These are phyloP conservation scores for Ectropis crepuscularia DNA, from an alignment of 2,888 invertebrate genomes.

Conservation along the genomic window DNA sequence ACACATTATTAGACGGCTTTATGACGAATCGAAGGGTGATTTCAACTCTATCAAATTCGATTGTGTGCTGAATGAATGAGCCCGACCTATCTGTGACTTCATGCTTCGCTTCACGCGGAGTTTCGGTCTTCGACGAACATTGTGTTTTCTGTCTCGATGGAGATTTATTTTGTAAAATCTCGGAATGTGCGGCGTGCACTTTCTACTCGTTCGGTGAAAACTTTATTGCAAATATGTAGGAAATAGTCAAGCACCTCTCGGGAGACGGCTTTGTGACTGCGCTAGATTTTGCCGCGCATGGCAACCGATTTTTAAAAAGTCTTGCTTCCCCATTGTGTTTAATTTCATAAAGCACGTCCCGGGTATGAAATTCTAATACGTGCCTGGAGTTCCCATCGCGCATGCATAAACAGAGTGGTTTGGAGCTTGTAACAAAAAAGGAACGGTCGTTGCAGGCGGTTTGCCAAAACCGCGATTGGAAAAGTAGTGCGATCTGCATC, in stretches of 20 bases:
- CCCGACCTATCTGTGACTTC: slow-evolving; percentile 59
- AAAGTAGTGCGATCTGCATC: slow-evolving; percentile 34
- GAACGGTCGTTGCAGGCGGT: slow-evolving; percentile 31
- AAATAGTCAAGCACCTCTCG: slow-evolving; percentile 36
- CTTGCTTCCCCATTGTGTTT: slow-evolving; percentile 23
- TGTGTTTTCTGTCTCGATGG: slow-evolving; percentile 43
- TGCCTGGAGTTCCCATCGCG: slow-evolving; percentile 25
- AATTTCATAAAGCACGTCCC: slow-evolving; percentile 28
- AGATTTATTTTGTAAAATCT: slow-evolving; percentile 52
- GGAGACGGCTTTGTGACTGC: slow-evolving; percentile 38
- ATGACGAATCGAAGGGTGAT: slow-evolving; percentile 26
- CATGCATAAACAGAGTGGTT: slow-evolving; percentile 42
- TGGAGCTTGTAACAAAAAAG: slow-evolving; percentile 38
- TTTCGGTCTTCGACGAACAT: slow-evolving; percentile 52
- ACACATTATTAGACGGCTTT: slow-evolving; percentile 31
- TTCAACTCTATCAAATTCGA: slow-evolving; percentile 37
- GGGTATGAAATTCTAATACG: slow-evolving; percentile 34
- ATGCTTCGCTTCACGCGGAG: slow-evolving; percentile 55
- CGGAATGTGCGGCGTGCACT: slow-evolving; percentile 47
- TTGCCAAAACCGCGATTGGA: slow-evolving; percentile 40
- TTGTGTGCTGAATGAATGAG: slow-evolving; percentile 44
- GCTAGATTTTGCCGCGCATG: slow-evolving; percentile 30
- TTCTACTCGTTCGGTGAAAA: slow-evolving; percentile 37
- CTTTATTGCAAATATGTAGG: slow-evolving; percentile 35
- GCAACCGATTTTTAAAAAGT: slow-evolving; percentile 17